Percentiles rank a stretch among this genome's conserved stretches.
These are phyloP conservation scores for Eulemur rubriventer DNA, from an alignment of 2,797 vertebrate genomes.

Conservation along the genomic window DNA sequence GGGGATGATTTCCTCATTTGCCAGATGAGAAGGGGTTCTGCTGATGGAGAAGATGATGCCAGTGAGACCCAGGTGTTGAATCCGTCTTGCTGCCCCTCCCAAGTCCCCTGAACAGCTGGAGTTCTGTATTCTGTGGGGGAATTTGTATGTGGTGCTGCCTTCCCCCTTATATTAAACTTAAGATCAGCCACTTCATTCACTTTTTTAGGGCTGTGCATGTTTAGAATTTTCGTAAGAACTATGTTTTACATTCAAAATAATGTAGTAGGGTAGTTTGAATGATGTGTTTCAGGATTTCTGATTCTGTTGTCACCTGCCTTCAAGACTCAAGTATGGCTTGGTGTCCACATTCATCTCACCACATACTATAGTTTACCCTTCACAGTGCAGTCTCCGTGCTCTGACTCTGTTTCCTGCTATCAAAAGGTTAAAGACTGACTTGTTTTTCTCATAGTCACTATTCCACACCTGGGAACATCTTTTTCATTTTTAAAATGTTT, in stretches of 20 bases:
- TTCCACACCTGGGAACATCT: neutral
- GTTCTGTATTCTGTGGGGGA: neutral
- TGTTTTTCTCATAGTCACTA: neutral
- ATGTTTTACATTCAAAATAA: neutral
- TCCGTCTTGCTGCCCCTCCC: rapidly evolving
- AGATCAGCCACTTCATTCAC: neutral
- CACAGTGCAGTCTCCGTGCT: rapidly evolving
- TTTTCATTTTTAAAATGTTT: constrained; percentile 4
- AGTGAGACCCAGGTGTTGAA: no score
- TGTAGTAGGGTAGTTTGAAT: neutral
- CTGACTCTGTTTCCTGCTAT: neutral
- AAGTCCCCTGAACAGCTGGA: rapidly evolving
- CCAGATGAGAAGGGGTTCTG: neutral
- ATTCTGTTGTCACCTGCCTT: neutral
- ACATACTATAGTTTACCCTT: neutral
- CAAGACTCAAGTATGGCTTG: neutral
- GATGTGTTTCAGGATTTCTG: neutral
- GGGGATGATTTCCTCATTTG: neutral
- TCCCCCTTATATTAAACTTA: neutral
- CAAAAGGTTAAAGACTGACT: neutral
- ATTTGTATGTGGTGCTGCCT: neutral
- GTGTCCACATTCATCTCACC: neutral
- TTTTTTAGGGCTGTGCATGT: neutral
- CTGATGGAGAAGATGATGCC: neutral
- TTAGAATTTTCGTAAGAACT: neutral